These are phyloP conservation scores for Saturnia japonica DNA, from an alignment of 2,888 invertebrate genomes.

Conservation along the genomic window DNA sequence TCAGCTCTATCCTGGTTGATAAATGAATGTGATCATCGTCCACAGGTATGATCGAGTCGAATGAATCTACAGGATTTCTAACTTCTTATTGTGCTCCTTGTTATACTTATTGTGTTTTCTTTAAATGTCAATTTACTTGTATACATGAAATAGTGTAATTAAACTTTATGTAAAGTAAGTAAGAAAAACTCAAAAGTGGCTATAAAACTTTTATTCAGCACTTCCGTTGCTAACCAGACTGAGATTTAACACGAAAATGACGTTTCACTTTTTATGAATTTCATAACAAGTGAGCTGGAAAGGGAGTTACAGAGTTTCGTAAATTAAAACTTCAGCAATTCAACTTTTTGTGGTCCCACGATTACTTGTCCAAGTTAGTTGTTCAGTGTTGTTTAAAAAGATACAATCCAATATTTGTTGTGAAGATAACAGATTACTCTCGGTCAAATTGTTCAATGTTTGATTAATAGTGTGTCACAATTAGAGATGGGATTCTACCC, in stretches of 20 bases:
- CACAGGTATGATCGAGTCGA: too few species aligned
- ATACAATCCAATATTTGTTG: not conserved
- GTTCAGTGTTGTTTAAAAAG: slow-evolving; percentile 17
- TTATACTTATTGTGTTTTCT: too few species aligned
- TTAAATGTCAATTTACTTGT: too few species aligned
- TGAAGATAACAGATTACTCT: not conserved
- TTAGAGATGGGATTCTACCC: too few species aligned
- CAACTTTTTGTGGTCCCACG: slow-evolving; percentile 65
- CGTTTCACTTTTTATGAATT: slow-evolving; percentile 48
- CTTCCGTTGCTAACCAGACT: slow-evolving; percentile 20
- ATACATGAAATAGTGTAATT: not conserved
- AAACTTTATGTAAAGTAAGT: slow-evolving; percentile 10
- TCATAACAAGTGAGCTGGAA: slow-evolving; percentile 41
- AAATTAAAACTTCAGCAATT: slow-evolving; percentile 70
- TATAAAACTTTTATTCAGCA: slow-evolving; percentile 24
- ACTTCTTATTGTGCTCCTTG: too few species aligned
- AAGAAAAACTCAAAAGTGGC: slow-evolving; percentile 17
- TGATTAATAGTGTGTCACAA: not conserved
- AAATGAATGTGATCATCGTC: too few species aligned
- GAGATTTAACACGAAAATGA: slow-evolving; percentile 33
- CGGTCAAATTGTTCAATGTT: not conserved
- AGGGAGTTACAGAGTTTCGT: slow-evolving; percentile 47
- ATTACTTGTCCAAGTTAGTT: slow-evolving; percentile 51
- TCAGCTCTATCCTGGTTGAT: too few species aligned
- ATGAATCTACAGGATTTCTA: too few species aligned